These are phyloP conservation scores for Zelostemma sp. DNA, from an alignment of 1,140 invertebrate genomes.

Conservation along the genomic window DNA sequence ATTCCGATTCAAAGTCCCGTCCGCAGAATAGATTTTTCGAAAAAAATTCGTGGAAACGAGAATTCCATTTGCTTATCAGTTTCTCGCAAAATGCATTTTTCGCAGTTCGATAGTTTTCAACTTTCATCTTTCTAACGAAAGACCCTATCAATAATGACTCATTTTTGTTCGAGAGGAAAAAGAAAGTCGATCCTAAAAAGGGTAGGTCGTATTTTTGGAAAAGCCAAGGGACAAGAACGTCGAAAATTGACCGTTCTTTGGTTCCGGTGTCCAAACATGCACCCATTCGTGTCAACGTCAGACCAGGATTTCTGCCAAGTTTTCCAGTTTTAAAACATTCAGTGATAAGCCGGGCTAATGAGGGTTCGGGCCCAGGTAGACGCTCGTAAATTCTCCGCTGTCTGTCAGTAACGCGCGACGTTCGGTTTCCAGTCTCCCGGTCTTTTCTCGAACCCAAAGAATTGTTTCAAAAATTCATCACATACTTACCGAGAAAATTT, in stretches of 20 bases:
- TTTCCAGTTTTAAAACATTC: constrained; percentile 33
- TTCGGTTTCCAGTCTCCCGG: constrained; percentile 49
- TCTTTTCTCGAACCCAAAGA: no score
- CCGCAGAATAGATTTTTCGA: no score
- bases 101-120: no score
- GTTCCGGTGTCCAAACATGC: constrained; percentile 1
- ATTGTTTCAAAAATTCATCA: not conserved
- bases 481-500: no score
- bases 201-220: not conserved
- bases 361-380: constrained; percentile 51
- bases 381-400: constrained; percentile 50
- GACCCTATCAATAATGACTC: not conserved
- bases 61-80: no score
- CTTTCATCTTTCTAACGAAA: no score
- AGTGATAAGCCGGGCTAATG: constrained; percentile 57
- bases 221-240: not conserved
- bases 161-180: not conserved
- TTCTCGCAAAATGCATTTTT: not conserved
- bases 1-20: no score
- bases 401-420: constrained; percentile 46
- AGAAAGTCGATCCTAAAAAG: not conserved
- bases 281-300: not conserved
- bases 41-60: not conserved
- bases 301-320: not conserved
- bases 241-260: not conserved